phyloP scores from a whole-genome alignment of 2,113 vertebrate genomes.

The Hylia prasina region DNA sequence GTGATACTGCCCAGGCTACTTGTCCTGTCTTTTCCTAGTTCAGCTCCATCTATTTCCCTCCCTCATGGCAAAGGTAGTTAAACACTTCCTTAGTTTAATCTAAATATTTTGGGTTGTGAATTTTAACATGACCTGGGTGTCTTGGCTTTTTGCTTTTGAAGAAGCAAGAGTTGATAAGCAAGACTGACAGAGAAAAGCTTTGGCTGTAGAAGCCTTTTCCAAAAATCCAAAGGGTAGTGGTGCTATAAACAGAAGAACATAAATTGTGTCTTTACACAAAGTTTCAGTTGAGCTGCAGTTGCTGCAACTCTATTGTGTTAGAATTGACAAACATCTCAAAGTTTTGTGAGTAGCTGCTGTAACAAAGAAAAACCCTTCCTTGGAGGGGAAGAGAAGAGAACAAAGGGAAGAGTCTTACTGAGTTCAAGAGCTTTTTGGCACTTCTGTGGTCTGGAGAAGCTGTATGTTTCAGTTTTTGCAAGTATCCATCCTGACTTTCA shows the following conservation, averaged over 20 bases:
- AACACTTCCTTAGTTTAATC: neutral
- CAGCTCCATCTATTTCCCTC: neutral
- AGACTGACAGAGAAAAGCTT: neutral
- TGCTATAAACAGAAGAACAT: neutral
- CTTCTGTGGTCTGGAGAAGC: neutral
- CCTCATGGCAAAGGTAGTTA: neutral
- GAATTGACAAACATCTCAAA: neutral
- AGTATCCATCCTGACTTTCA: neutral
- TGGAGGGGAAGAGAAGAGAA: neutral
- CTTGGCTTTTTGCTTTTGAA: neutral
- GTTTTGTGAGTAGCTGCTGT: neutral
- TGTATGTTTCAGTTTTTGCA: neutral
- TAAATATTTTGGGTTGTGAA: neutral
- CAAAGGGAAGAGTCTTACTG: neutral
- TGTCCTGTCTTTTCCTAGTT: neutral
- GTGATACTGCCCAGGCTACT: neutral
- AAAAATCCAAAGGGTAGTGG: neutral
- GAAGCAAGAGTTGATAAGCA: neutral
- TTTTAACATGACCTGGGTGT: neutral
- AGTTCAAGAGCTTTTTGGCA: neutral
- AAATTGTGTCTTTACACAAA: neutral
- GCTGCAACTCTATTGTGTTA: neutral
- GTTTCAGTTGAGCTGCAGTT: neutral
- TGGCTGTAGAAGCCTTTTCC: neutral
- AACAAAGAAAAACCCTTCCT: neutral